Conservation (phyloP, 2,797 vertebrate species). For the Argyrosomus regius region DNA sequence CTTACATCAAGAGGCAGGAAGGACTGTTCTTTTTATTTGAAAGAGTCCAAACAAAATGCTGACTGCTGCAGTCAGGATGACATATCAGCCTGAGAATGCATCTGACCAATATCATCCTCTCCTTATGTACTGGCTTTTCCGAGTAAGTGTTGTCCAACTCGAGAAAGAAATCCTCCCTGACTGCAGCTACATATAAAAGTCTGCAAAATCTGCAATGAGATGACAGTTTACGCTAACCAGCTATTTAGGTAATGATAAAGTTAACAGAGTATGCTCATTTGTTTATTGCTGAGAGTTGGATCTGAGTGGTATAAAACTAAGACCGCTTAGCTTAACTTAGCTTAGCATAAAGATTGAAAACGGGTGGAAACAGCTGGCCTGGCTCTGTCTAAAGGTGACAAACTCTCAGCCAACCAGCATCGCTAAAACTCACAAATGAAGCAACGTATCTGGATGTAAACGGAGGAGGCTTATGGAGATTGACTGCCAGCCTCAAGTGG, state of each 20-base stretch:
- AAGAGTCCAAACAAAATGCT: slow-evolving; percentile 10
- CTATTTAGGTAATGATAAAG: background rate
- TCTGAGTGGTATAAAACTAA: background rate
- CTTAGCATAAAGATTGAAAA: background rate
- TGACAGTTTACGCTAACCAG: background rate
- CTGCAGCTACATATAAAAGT: background rate
- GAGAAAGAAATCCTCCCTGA: background rate
- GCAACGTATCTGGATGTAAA: no score
- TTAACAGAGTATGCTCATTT: background rate
- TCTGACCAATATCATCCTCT: background rate
- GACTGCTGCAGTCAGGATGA: slow-evolving; percentile 4
- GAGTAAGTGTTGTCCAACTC: background rate
- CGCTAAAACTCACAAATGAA: no score
- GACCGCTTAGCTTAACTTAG: background rate
- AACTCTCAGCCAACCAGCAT: background rate
- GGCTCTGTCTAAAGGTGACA: background rate
- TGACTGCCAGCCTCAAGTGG: no score
- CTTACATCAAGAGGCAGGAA: slow-evolving; percentile 10
- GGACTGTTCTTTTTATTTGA: slow-evolving; percentile 2
- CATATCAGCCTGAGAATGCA: background rate
- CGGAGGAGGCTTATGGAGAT: no score
- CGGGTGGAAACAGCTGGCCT: background rate
- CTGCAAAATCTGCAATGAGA: no score
- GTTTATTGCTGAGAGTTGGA: background rate
- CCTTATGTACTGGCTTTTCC: background rate